Base-by-base conservation (phyloP, 2,888 invertebrate species). In the Lycaena phlaeas region DNA sequence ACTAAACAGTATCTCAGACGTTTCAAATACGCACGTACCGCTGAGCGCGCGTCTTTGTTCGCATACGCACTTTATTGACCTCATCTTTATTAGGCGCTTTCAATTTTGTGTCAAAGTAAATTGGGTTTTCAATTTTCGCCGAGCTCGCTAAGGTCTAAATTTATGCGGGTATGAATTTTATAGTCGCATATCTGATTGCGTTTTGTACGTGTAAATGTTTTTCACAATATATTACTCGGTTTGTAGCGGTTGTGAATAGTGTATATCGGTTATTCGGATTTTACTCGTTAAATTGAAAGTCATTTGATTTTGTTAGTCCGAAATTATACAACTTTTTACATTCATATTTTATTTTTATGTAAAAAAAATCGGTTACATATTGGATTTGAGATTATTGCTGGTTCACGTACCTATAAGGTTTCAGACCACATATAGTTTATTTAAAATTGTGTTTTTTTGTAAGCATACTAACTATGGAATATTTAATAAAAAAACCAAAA, bases 121-220 rank as follows among this genome's bases (percentile, higher is more conserved):
- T 51, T 50, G 48, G 45, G 46, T 50, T 51, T 51, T 51, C 45
- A 48, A 49, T 46, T 50, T 50, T 53, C 48, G 48, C 50, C 34
- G 40, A 41, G 34, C 45, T 44, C 39, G 41, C 46, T 43, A 41
- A 44, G 45, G 47, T 45, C 52, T 41, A 42, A 50, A 52, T 48
- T 52, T 50, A 46, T 42, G 43, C 45, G 46, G 26, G 48, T 43
- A 49, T 48, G 51, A 46, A 52, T 51, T 52, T 52, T 51, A 51
- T 51, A 46, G 48, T 46, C 45, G 44, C 50, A 47, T 45, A 46
- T 50, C 45, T 50, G 48, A 49, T 50, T 50, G 46, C 48, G 46
- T 46, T 43, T 26, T 43, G 41, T 46, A 43, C 48, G 48, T 50
- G 44, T 36, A 43, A 46, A 48, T 46, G 48, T 44, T 46, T 31